A percentile compares a stretch with the other conserved stretches of the same genome.
Evolutionary conservation across 2,888 invertebrate genomes (phyloP).

Genomic region (Melolontha melolontha): DNA sequence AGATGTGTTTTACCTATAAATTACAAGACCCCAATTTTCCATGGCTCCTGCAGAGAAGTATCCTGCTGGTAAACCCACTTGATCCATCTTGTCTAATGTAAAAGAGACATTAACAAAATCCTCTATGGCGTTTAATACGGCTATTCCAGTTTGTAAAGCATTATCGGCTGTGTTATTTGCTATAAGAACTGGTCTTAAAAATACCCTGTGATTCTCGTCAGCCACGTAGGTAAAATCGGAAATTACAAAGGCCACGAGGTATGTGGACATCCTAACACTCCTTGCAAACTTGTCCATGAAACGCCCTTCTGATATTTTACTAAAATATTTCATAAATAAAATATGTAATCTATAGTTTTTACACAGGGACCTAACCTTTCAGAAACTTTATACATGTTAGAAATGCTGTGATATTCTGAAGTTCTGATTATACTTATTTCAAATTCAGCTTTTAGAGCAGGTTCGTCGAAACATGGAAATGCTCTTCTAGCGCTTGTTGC

Average conservation of each 20-base stretch:
- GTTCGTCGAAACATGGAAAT: conserved; percentile 82
- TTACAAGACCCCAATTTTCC: conserved; percentile 92
- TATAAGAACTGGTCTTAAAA: conserved; percentile 54
- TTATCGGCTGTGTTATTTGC: conserved; percentile 59
- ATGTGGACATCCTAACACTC: too few species aligned
- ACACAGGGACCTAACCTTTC: too few species aligned
- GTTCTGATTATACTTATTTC: too few species aligned
- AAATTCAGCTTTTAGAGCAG: conserved; percentile 70
- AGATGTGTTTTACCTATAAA: conserved; percentile 11
- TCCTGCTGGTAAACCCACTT: conserved; percentile 82
- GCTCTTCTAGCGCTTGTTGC: conserved; percentile 74
- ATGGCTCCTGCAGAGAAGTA: conserved; percentile 84
- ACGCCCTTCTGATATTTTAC: conserved; percentile 36
- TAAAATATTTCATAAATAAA: too few species aligned
- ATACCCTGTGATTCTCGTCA: too few species aligned
- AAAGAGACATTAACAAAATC: conserved; percentile 70
- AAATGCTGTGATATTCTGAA: too few species aligned
- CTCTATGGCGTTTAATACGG: conserved; percentile 67
- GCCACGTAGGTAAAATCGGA: conserved; percentile 61
- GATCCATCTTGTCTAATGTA: conserved; percentile 74
- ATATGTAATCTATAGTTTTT: too few species aligned
- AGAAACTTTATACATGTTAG: too few species aligned
- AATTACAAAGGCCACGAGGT: too few species aligned
- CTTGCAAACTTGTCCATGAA: too few species aligned
- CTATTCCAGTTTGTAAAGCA: conserved; percentile 63